phyloP scores from a whole-genome alignment of 2,888 invertebrate genomes.

The Blomia tropicalis region DNA sequence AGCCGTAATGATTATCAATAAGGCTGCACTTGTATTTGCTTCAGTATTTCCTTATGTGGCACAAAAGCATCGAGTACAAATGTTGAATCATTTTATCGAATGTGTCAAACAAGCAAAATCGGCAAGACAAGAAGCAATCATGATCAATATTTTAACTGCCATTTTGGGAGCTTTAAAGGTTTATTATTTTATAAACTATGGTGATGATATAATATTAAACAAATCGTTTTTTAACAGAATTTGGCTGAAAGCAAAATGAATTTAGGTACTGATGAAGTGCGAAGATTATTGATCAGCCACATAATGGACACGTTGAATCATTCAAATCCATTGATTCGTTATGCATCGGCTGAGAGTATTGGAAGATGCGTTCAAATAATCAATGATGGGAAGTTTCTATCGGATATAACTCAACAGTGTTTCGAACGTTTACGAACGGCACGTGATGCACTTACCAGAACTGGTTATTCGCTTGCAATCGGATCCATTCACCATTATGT shows the following conservation, averaged over 20 bases:
- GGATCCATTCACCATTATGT: slow-evolving; percentile 89
- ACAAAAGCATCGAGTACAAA: slow-evolving; percentile 87
- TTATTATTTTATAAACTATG: slow-evolving; percentile 7
- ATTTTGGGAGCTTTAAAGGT: slow-evolving; percentile 66
- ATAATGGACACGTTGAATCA: slow-evolving; percentile 40
- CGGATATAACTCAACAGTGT: slow-evolving; percentile 71
- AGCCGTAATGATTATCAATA: slow-evolving; percentile 89
- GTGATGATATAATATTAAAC: not conserved
- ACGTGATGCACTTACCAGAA: slow-evolving; percentile 67
- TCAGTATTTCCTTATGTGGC: slow-evolving; percentile 84
- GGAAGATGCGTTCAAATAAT: slow-evolving; percentile 82
- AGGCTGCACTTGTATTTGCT: slow-evolving; percentile 79
- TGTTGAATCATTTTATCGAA: slow-evolving; percentile 89
- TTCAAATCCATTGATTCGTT: slow-evolving; percentile 50
- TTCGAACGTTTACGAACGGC: slow-evolving; percentile 69
- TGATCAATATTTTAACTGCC: slow-evolving; percentile 90
- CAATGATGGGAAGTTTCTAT: slow-evolving; percentile 67
- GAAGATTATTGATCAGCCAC: slow-evolving; percentile 54
- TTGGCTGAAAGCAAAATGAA: slow-evolving; percentile 65
- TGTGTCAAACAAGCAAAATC: slow-evolving; percentile 75
- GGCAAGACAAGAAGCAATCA: slow-evolving; percentile 77
- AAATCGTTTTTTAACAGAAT: slow-evolving; percentile 37
- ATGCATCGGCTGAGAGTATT: slow-evolving; percentile 84
- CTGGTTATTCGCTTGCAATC: slow-evolving; percentile 71
- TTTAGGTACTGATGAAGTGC: slow-evolving; percentile 72